Evolutionary conservation across 2,113 vertebrate species (phyloP), one percentile per base, ranked within the genome.

Genomic region (Lichenostomus cassidix): DNA sequence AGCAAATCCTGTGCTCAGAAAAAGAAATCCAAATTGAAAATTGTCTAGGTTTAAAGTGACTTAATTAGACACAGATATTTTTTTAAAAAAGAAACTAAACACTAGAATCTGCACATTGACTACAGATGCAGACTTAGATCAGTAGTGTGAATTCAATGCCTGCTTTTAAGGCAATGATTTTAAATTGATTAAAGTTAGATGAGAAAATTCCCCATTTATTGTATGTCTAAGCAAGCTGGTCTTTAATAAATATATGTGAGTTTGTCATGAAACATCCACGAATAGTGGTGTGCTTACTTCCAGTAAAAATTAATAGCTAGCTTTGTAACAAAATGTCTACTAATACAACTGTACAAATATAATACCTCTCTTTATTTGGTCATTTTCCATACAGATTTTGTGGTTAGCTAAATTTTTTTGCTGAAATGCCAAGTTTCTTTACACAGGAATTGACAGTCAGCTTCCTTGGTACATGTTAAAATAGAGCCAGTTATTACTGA

Each of bases 401-500:
- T 79, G 27, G 22, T 80, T 59, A 86, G 33, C 15, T 92, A 28
- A 24, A 93, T 95, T 92, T 68, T 92, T 92, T 41, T 67, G 21
- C 47, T 47, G 55, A 68, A 95, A 95, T 79, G 21, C 20, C 23
- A 37, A 20, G 4, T 37, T 92, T 87, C 47, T 84, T 87, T 62
- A 74, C 69, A 69, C 21, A 78, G 20, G 17, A 19, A 73, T 28
- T 92, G 63, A 92, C 50, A 93, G 29, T 23, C 64, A 95, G 22
- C 3, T 44, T 87, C 53, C 17, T 83, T 77, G 49, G 84, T 89
- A 82, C 27, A 55, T 87, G 19, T 82, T 93, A 90, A 96, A 97
- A 84, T 29, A 90, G 24, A 96, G 23, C 7, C 35, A 92, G 31
- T 84, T 97, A 76, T 90, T 96, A 56, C 24, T 82, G 37, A 82